A percentile compares a stretch with the other conserved stretches of the same genome.
These are phyloP conservation scores for Dicranocentrus wangi DNA, from an alignment of 2,888 invertebrate genomes.

Conservation along the genomic window DNA sequence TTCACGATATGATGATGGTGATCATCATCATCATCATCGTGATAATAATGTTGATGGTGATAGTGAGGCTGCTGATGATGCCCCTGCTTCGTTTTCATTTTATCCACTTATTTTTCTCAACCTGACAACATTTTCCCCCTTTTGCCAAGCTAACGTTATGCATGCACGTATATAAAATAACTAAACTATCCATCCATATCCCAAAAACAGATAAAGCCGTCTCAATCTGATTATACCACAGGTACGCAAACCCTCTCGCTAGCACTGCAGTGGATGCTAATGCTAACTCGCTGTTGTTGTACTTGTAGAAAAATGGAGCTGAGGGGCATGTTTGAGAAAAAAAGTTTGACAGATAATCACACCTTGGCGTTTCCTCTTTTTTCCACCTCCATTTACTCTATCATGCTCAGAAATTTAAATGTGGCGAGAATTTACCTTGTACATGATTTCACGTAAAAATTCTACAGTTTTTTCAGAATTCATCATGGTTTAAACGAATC, in stretches of 20 bases:
- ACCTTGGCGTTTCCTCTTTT: constrained; percentile 62
- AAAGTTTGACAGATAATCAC: constrained; percentile 64
- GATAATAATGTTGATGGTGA: constrained; percentile 57
- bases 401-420: constrained; percentile 27
- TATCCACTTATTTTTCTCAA: constrained; percentile 54
- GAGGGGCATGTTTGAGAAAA: constrained; percentile 60
- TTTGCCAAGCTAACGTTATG: constrained; percentile 37
- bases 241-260: background rate
- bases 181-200: constrained; percentile 27
- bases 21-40: constrained; percentile 26
- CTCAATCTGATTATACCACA: constrained; percentile 52
- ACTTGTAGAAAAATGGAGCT: constrained; percentile 34
- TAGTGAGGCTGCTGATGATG: constrained; percentile 30
- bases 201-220: constrained; percentile 42
- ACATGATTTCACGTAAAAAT: background rate
- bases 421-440: background rate
- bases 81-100: constrained; percentile 30
- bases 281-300: background rate
- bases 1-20: constrained; percentile 53
- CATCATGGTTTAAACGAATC: constrained; percentile 39
- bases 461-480: background rate
- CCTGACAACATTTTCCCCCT: constrained; percentile 48
- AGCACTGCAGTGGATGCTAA: constrained; percentile 9
- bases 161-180: constrained; percentile 37
- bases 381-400: constrained; percentile 27